phyloP scores from a whole-genome alignment of 1,140 invertebrate genomes.

The Drosophila virilis region DNA sequence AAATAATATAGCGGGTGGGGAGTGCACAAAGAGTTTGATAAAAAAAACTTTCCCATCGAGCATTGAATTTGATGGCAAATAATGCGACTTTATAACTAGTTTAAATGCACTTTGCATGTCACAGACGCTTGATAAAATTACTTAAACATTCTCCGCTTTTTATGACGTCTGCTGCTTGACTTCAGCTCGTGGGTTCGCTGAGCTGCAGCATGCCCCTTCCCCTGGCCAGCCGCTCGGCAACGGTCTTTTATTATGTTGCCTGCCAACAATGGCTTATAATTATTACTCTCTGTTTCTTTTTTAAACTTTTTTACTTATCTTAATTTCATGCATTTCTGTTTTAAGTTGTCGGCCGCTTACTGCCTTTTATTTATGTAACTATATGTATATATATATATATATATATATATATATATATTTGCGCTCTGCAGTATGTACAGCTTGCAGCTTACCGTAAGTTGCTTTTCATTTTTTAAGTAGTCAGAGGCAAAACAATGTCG shows the following conservation, averaged over 20 bases:
- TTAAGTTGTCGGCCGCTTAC: no score
- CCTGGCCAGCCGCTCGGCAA: slow-evolving; percentile 23
- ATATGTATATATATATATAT: not conserved
- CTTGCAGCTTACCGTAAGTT: slow-evolving; percentile 2
- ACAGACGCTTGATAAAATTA: slow-evolving; percentile 71
- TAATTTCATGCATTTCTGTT: slow-evolving; percentile 6
- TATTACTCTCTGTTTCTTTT: slow-evolving; percentile 49
- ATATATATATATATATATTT: not conserved
- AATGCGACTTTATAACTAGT: slow-evolving; percentile 81
- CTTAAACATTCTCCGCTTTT: slow-evolving; percentile 37
- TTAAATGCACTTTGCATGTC: slow-evolving; percentile 79
- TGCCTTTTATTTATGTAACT: not conserved
- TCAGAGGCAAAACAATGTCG: slow-evolving; percentile 62
- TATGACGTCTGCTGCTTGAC: slow-evolving; percentile 49
- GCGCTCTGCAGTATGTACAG: slow-evolving; percentile 5
- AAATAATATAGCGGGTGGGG: slow-evolving; percentile 32
- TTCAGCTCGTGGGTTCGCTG: slow-evolving; percentile 32
- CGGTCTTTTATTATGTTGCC: slow-evolving; percentile 60
- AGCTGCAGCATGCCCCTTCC: not conserved
- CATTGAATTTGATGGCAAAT: slow-evolving; percentile 77
- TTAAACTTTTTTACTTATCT: slow-evolving; percentile 15
- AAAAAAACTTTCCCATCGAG: slow-evolving; percentile 46
- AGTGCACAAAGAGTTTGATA: slow-evolving; percentile 1
- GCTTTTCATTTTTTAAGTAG: slow-evolving; percentile 51
- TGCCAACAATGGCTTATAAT: slow-evolving; percentile 73